Base-by-base conservation (phyloP, 53 echinoderm and acorn worm species). In the Glandiceps talaboti region DNA sequence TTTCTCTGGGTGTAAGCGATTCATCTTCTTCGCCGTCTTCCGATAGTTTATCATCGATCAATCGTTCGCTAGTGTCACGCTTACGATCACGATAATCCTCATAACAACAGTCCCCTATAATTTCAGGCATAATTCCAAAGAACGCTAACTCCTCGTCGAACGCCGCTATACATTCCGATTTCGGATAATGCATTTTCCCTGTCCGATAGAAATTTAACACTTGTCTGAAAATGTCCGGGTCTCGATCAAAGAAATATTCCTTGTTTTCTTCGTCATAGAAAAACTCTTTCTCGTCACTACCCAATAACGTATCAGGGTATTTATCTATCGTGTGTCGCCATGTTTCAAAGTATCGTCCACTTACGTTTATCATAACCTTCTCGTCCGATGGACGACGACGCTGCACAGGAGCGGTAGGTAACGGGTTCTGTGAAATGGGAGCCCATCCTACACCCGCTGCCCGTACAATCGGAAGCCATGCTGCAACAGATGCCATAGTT, bases 391-490 rank as follows among this genome's bases (percentile, higher is more conserved):
- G 32, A 30, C 89, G 82, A 79, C 91, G 82, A 45, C 20, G 6
- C 20, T 45, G 64, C 78, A 88, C 86, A 26, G 96, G 92, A 27
- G 87, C 83, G 29, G 81, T 76, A 79, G 96, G 96, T 92, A 95
- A 92, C 26, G 96, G 88, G 73, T 92, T 95, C 72, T 86, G 90
- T 85, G 96, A 86, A 31, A 95, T 88, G 28, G 96, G 96, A 27
- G 92, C 96, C 96, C 96, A 95, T 27, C 96, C 96, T 76, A 95
- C 92, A 30, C 92, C 96, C 83, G 92, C 96, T 30, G 96, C 96
- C 92, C 96, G 90, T 74, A 92, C 96, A 82, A 95, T 92, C 80
- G 96, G 96, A 80, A 95, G 85, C 96, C 96, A 95, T 76, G 96
- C 96, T 81, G 96, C 92, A 79, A 92, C 92, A 45, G 64, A 45